phyloP scores from a whole-genome alignment of 35 echinoderm and acorn worm genomes.

The Apostichopus parvimensis region DNA sequence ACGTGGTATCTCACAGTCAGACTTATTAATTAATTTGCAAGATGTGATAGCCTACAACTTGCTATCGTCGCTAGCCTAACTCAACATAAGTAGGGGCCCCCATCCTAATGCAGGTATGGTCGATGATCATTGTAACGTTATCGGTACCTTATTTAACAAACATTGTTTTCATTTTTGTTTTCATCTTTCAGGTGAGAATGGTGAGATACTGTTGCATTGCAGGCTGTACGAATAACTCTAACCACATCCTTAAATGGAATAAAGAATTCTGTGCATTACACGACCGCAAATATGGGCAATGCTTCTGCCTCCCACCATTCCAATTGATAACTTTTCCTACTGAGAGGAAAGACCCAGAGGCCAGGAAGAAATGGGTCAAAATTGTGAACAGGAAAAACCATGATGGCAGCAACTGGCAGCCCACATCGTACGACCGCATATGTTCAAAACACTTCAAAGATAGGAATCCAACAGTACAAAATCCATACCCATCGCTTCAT shows the following conservation, averaged over 20 bases:
- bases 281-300: conserved; percentile 22
- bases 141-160: too few species aligned
- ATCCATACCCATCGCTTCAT: conserved; percentile 14
- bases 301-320: conserved; percentile 69
- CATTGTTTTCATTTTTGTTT: background rate
- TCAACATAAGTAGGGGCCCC: too few species aligned
- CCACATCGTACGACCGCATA: too few species aligned
- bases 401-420: background rate
- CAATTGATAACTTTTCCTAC: conserved; percentile 70
- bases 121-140: too few species aligned
- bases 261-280: too few species aligned
- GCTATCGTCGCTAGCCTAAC: too few species aligned
- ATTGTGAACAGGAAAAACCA: conserved; percentile 4
- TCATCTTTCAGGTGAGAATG: conserved; percentile 1
- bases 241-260: background rate
- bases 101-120: too few species aligned
- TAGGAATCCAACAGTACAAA: background rate
- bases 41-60: too few species aligned
- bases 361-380: conserved; percentile 42
- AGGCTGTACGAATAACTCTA: background rate
- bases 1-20: too few species aligned
- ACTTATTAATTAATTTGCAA: too few species aligned
- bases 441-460: too few species aligned
- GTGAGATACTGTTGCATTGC: background rate
- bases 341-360: conserved; percentile 58